Percentiles rank a stretch among this genome's conserved stretches.
These are phyloP conservation scores for Ophiodon elongatus DNA, from an alignment of 2,113 vertebrate species.

Conservation along the genomic window DNA sequence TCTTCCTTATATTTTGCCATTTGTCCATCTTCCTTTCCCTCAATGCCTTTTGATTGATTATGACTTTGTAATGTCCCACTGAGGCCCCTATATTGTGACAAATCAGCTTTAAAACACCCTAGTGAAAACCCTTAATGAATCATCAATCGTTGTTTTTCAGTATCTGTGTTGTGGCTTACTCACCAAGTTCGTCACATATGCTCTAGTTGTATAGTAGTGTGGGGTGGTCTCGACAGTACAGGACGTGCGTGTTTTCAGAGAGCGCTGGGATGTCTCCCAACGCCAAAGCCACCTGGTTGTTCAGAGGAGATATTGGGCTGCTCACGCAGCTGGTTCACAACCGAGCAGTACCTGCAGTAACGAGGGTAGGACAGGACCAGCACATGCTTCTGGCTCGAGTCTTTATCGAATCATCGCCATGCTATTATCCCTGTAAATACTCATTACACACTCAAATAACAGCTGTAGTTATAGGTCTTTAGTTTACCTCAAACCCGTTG, in stretches of 20 bases:
- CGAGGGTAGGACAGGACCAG: no score
- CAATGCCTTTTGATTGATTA: neutral
- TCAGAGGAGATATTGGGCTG: neutral
- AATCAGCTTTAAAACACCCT: no score
- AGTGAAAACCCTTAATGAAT: neutral
- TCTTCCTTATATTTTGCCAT: neutral
- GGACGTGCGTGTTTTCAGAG: neutral
- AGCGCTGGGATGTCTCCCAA: neutral
- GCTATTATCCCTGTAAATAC: no score
- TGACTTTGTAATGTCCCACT: neutral
- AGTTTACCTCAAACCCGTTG: no score
- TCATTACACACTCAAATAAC: no score
- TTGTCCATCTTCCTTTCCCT: neutral
- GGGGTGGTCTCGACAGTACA: neutral
- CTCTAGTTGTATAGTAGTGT: neutral
- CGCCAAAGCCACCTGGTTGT: neutral
- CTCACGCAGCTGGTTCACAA: no score
- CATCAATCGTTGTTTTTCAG: neutral
- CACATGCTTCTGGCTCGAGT: no score
- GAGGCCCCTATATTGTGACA: no score
- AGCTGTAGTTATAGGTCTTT: no score
- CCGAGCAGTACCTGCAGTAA: no score
- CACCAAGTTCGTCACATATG: neutral
- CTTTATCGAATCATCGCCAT: no score
- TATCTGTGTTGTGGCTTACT: neutral